A percentile compares a stretch with the other conserved stretches of the same genome.
Evolutionary conservation across 1,140 invertebrate genomes (phyloP).

Genomic region (Periplaneta americana): DNA sequence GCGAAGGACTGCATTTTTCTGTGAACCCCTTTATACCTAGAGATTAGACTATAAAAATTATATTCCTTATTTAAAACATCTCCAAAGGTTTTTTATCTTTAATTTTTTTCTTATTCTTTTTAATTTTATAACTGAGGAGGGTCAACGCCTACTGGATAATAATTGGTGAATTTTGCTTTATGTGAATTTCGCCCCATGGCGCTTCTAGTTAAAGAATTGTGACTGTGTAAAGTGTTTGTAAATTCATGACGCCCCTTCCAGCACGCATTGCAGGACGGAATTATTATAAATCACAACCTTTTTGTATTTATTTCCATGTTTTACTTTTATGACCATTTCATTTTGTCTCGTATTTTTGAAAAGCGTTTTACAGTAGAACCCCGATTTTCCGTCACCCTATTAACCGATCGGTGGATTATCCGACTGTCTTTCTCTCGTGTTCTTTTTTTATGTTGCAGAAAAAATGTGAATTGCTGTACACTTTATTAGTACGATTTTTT

Average conservation of each 20-base stretch:
- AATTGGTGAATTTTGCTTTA: not conserved
- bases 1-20: not conserved
- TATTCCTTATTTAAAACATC: not conserved
- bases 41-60: not conserved
- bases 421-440: too few relatives aligned
- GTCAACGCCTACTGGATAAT: not conserved
- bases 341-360: too few relatives aligned
- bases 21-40: not conserved
- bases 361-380: too few relatives aligned
- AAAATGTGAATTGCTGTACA: too few relatives aligned
- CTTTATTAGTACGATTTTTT: too few relatives aligned
- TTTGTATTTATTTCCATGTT: too few relatives aligned
- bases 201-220: not conserved
- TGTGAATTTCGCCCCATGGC: not conserved
- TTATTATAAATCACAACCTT: too few relatives aligned
- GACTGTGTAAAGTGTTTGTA: not conserved
- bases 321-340: too few relatives aligned
- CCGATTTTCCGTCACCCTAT: too few relatives aligned
- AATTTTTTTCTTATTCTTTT: not conserved
- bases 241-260: not conserved
- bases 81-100: not conserved
- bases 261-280: too few relatives aligned
- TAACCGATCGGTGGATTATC: too few relatives aligned
- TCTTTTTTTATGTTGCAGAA: too few relatives aligned
- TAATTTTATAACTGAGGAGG: not conserved